Conservation (phyloP, 2,888 invertebrate genomes). For the Drosophila formosana region DNA sequence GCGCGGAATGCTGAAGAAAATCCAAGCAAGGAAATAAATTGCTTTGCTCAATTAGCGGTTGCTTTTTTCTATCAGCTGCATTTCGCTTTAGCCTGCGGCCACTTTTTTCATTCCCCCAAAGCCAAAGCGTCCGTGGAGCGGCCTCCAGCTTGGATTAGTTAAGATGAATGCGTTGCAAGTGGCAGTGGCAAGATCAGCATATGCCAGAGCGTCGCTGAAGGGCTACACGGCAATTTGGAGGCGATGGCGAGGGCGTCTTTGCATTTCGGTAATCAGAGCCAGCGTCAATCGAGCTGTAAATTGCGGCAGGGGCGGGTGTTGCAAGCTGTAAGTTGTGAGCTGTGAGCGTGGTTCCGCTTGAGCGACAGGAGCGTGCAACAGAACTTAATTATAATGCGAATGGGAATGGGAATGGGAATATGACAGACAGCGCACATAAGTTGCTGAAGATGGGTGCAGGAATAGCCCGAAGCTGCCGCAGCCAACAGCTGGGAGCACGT, state of each 20-base stretch:
- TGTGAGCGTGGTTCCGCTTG: too few species aligned
- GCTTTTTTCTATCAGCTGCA: background rate
- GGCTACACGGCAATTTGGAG: background rate
- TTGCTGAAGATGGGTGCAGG: constrained; percentile 14
- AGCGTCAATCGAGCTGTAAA: constrained; percentile 38
- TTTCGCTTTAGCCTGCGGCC: constrained; percentile 30
- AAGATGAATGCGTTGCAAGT: constrained; percentile 27
- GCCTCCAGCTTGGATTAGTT: constrained; percentile 21
- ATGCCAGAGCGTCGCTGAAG: background rate
- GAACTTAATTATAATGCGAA: constrained; percentile 52
- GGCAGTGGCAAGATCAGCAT: constrained; percentile 24
- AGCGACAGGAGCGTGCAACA: constrained; percentile 34
- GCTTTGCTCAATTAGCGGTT: constrained; percentile 74
- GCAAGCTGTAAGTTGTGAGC: too few species aligned
- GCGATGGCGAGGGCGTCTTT: background rate
- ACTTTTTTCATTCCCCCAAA: constrained; percentile 4
- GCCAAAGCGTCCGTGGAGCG: background rate
- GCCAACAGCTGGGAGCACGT: constrained; percentile 25
- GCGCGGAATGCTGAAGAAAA: constrained; percentile 13
- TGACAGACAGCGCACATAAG: constrained; percentile 35
- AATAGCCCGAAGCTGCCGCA: background rate
- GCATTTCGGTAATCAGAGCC: constrained; percentile 55
- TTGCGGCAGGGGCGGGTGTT: constrained; percentile 46
- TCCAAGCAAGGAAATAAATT: constrained; percentile 62
- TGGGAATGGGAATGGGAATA: constrained; percentile 12